These are phyloP conservation scores for Pollenia amentaria DNA, from an alignment of 2,888 invertebrate genomes.

Conservation along the genomic window DNA sequence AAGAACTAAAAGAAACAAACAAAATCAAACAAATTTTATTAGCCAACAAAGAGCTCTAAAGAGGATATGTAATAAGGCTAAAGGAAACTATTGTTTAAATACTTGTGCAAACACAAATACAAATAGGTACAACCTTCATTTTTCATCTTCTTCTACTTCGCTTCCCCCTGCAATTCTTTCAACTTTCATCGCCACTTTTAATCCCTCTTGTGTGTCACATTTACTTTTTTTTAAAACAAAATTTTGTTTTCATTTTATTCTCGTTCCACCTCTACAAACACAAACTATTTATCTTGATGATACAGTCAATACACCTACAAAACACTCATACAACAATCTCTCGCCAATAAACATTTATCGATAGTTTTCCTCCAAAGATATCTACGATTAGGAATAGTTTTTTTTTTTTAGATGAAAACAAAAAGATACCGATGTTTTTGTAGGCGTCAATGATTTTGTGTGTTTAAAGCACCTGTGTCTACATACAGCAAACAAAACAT, in stretches of 20 bases:
- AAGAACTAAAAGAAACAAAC: slow-evolving; percentile 26
- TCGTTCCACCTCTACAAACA: slow-evolving; percentile 57
- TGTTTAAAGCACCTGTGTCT: slow-evolving; percentile 76
- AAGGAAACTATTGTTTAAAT: slow-evolving; percentile 58
- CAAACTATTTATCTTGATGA: slow-evolving; percentile 59
- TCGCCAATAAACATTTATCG: slow-evolving; percentile 39
- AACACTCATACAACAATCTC: neutral
- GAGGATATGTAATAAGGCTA: slow-evolving; percentile 50
- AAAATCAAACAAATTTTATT: slow-evolving; percentile 68
- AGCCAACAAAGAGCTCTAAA: slow-evolving; percentile 52
- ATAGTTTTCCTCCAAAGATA: slow-evolving; percentile 24
- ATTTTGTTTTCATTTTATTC: slow-evolving; percentile 33
- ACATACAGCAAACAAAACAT: slow-evolving; percentile 57
- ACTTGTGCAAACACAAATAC: slow-evolving; percentile 59
- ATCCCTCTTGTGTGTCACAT: neutral
- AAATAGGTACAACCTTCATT: slow-evolving; percentile 69
- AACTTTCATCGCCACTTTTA: slow-evolving; percentile 25
- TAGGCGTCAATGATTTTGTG: slow-evolving; percentile 77
- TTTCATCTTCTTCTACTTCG: neutral
- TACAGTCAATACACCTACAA: slow-evolving; percentile 23
- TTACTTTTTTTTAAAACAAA: neutral
- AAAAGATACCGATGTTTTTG: slow-evolving; percentile 64
- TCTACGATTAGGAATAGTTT: slow-evolving; percentile 36
- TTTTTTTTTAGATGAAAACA: slow-evolving; percentile 2
- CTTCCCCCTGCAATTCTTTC: slow-evolving; percentile 13